Base-by-base conservation (phyloP, 2,797 vertebrate species). In the Capromys pilorides region DNA sequence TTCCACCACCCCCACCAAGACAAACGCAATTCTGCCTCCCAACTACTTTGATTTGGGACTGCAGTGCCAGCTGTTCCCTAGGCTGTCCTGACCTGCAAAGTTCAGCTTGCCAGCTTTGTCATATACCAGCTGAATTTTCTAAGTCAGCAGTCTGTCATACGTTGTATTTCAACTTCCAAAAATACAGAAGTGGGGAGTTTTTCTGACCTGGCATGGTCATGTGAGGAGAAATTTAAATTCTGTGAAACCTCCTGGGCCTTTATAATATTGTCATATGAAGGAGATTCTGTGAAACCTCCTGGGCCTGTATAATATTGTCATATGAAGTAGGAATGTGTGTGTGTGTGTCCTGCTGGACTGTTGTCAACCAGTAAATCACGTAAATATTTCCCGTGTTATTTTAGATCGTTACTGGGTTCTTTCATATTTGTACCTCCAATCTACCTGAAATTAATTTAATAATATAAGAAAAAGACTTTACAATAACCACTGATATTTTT, bases 81-180 rank as follows among this genome's bases (percentile, higher is more conserved):
- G 69, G 36, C 21, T 41, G 18, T 39, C 69, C n/a, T 13, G 69
- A 49, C 41, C 41, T 77, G 26, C 24, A 77, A 77, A 77, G 45
- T 45, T 77, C 41, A 49, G 39, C 13, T 31, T 45, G 3, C 26
- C 71, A 45, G n/a, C 26, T 13, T 57, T 39, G 31, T 26, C 73
- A 77, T 22, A 6, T 6, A 21, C 18, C 13, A 41, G 28, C 49
- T 22, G 24, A 33, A 4, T 66, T 85, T 83, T 59, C 87, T 66
- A 87, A 77, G 19, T 54, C 13, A 1, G 66, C 41, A 79, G 41
- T 71, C 31, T 59, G 51, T 79, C n/a, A 82, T 51, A 71, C 28
- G 4, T 2, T 49, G 64, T 86, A 66, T 92, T 94, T 90, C 71
- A 86, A 79, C 86, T 93, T 94, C 67, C 88, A 11, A 28, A 45